phyloP scores from a whole-genome alignment of 2,888 invertebrate species.

The Gryllus longicercus region DNA sequence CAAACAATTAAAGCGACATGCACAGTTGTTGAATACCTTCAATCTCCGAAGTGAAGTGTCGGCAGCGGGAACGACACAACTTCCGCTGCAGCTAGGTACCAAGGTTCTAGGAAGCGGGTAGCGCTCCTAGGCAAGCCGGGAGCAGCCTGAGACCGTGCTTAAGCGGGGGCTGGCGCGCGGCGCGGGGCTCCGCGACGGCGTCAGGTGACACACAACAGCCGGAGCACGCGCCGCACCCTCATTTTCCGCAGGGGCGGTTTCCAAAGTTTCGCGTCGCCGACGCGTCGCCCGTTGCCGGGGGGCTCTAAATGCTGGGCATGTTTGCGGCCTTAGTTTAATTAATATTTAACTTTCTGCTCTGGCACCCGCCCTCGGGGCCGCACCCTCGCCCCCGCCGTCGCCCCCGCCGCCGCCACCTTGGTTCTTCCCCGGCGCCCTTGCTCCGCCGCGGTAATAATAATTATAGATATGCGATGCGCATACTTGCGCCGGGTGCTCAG shows the following conservation, averaged over 20 bases:
- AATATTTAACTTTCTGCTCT: conserved; percentile 9
- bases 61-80: no score
- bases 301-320: conserved; percentile 17
- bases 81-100: no score
- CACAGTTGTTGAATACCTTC: no score
- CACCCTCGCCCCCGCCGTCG: not conserved
- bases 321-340: conserved; percentile 17
- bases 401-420: not conserved
- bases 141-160: no score
- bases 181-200: not conserved
- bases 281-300: conserved; percentile 1
- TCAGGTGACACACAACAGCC: not conserved
- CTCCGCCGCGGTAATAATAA: not conserved
- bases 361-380: not conserved
- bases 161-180: no score
- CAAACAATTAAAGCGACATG: no score
- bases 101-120: no score
- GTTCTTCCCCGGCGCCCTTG: not conserved
- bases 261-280: not conserved
- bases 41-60: no score
- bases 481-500: not conserved
- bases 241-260: not conserved
- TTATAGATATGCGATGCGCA: conserved; percentile 4
- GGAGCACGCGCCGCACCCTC: not conserved
- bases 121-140: no score